Evolutionary conservation across 2,888 invertebrate species (phyloP), one percentile per base, ranked within the genome.

Genomic region (Crossocerus cetratus): DNA sequence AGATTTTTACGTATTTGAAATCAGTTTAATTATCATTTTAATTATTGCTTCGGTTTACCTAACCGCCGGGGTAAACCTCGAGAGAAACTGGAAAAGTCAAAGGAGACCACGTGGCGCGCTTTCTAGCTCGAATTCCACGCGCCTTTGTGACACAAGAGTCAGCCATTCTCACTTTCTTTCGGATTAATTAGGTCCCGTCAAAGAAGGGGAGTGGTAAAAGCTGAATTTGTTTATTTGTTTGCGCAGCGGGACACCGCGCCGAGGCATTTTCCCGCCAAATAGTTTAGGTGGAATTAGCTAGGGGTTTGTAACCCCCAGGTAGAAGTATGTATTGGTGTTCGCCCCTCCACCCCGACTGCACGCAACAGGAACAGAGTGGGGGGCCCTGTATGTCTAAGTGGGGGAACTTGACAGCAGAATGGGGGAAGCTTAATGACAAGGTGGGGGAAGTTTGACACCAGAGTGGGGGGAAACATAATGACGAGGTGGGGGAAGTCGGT

Each of bases 281-380:
- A 83, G 81, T 83, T 80, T 80, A 76, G 81, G 78, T 80, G 70
- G 82, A 81, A 82, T 83, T 82, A 82, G 78, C 73, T 78, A 72
- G 75, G 74, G 80, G 82, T 80, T 78, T 71, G 77, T 83, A 80
- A 83, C 83, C 81, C 81, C 78, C 66, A 64, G 74, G 73, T 72
- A 81, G 83, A 83, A 85, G 84, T 84, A 84, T 74, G 79, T 72
- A 80, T 77, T 77, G 76, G 62, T 71, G 32, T 11, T 32, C 32
- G 63, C 69, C 74, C 83, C 83, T 84, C 16, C 5, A 43, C 5
- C 43, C 16, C 49, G 8, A 77, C 76, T 67, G 74, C 69, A 70
- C 70, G 66, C 70, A 66, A 56, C 65, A 58, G 64, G 64, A 71
- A 69, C 62, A 65, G 70, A 76, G 77, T 77, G 72, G 68, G 64